Percentiles rank a stretch among this genome's conserved stretches.
Evolutionary conservation across 2,888 invertebrate genomes (phyloP).

Genomic region (Oxycera nigricornis): DNA sequence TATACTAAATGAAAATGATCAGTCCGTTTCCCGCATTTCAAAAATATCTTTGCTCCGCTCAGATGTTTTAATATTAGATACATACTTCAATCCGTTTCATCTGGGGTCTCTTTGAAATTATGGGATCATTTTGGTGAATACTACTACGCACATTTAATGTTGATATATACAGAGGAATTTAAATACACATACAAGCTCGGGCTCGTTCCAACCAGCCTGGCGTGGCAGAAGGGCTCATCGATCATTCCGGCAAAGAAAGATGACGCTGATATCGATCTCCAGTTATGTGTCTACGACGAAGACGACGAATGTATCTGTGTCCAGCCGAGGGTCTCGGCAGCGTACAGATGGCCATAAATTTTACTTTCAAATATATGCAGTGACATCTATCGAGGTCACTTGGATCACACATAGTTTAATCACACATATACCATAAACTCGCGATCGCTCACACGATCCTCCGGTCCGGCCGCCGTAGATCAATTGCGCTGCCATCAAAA

Average conservation of each 20-base stretch:
- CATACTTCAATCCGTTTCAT: not conserved
- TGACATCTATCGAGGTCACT: conserved; percentile 36
- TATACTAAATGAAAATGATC: conserved; percentile 20
- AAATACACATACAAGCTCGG: conserved; percentile 10
- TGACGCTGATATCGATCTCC: conserved; percentile 7
- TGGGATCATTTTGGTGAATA: conserved; percentile 29
- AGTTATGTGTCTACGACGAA: conserved; percentile 11
- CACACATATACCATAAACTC: not conserved
- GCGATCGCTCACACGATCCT: conserved; percentile 8
- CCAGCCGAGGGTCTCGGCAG: not conserved
- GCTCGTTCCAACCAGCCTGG: not conserved
- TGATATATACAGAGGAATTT: conserved; percentile 11
- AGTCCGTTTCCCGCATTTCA: conserved; percentile 36
- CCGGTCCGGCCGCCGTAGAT: not conserved
- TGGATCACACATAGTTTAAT: conserved; percentile 26
- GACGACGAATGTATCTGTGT: conserved; percentile 12
- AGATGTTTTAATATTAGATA: not conserved
- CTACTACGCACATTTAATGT: conserved; percentile 28
- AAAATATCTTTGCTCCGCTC: conserved; percentile 17
- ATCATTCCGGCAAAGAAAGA: conserved; percentile 17
- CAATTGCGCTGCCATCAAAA: conserved; percentile 36
- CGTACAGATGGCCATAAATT: conserved; percentile 23
- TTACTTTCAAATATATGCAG: conserved; percentile 35
- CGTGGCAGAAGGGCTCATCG: conserved; percentile 23
- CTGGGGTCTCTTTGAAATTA: conserved; percentile 34